A percentile compares a stretch with the other conserved stretches of the same genome.
Evolutionary conservation across 2,113 vertebrate species (phyloP).

Genomic region (Ochotona princeps): DNA sequence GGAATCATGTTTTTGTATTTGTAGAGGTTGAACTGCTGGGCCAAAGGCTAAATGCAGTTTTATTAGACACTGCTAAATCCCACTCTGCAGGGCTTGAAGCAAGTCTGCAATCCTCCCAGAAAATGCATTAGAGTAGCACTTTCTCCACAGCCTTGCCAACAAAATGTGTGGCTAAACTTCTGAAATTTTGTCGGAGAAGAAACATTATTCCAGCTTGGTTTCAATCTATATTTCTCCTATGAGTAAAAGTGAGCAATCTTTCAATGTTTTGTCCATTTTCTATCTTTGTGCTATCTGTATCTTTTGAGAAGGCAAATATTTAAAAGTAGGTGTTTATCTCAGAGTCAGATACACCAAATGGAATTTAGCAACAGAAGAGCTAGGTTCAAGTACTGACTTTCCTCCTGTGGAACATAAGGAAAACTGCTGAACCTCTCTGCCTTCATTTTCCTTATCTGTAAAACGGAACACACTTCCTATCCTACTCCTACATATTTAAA

Average conservation of each 20-base stretch:
- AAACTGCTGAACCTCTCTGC: not conserved
- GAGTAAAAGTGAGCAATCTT: not conserved
- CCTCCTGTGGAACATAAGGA: not conserved
- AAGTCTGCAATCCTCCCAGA: constrained; percentile 12
- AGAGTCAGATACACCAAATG: constrained; percentile 32
- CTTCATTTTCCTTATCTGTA: constrained; percentile 15
- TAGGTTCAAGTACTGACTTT: constrained; percentile 20
- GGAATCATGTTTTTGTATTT: not conserved
- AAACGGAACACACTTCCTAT: not conserved
- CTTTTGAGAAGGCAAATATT: constrained; percentile 45
- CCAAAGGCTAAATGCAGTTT: not conserved
- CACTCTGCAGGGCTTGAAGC: not conserved
- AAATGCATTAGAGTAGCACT: not conserved
- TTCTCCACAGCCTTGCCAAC: not conserved
- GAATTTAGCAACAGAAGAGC: constrained; percentile 36
- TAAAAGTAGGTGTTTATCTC: constrained; percentile 2
- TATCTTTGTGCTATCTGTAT: constrained; percentile 15
- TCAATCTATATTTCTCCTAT: constrained; percentile 40
- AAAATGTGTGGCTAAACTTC: constrained; percentile 34
- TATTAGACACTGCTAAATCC: not conserved
- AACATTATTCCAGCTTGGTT: constrained; percentile 31
- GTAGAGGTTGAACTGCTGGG: not conserved
- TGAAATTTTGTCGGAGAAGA: constrained; percentile 21
- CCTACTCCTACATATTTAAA: not conserved
- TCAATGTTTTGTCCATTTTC: constrained; percentile 37